phyloP scores from a whole-genome alignment of 2,888 invertebrate species.

The Phaonia tiefii region DNA sequence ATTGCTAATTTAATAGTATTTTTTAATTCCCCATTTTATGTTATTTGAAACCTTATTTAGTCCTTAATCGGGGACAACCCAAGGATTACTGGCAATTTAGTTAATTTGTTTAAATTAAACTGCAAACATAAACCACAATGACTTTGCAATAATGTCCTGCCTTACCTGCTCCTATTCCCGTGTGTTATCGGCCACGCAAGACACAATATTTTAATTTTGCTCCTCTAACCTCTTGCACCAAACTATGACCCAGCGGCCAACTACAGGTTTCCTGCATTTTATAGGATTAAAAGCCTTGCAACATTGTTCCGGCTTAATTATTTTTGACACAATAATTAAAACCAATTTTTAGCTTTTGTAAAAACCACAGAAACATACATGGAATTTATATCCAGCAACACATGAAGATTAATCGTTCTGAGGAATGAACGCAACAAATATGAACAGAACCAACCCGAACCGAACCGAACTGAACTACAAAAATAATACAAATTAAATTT shows the following conservation, averaged over 20 bases:
- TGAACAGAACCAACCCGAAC: not conserved
- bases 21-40: no score
- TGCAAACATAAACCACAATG: no score
- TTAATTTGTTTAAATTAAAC: no score
- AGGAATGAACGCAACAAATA: not conserved
- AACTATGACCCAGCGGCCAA: no score
- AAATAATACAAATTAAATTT: not conserved
- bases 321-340: constrained; percentile 41
- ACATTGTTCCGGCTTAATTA: constrained; percentile 30
- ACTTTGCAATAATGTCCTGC: no score
- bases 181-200: not conserved
- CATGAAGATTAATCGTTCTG: constrained; percentile 26
- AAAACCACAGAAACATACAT: not conserved
- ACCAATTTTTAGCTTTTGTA: constrained; percentile 20
- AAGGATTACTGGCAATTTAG: no score
- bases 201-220: not conserved
- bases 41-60: no score
- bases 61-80: no score
- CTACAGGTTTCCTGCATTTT: no score
- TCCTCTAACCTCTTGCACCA: not conserved
- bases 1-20: no score
- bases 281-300: constrained; percentile 10
- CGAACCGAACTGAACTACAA: no score
- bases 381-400: not conserved
- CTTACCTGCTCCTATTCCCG: not conserved